These are phyloP conservation scores for Mionectes macconnelli DNA, from an alignment of 2,113 vertebrate species.

Conservation along the genomic window DNA sequence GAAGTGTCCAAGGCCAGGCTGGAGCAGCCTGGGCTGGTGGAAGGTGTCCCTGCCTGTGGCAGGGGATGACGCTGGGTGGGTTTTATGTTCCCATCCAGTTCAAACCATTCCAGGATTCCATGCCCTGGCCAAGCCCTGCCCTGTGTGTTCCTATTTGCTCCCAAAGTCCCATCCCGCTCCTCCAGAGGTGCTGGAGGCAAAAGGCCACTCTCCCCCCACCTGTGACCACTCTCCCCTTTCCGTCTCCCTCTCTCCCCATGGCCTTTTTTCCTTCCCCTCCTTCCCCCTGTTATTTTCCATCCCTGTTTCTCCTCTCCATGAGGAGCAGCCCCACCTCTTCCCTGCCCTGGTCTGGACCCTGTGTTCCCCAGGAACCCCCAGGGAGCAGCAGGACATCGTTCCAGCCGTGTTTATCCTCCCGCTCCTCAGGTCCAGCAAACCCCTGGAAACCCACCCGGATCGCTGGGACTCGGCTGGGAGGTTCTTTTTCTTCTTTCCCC, in stretches of 20 bases:
- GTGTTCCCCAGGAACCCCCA: not conserved
- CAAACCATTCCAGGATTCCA: not conserved
- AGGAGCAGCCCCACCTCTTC: constrained; percentile 37
- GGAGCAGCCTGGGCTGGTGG: not conserved
- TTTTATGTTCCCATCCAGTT: not conserved
- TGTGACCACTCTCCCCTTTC: not conserved
- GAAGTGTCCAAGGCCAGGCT: not conserved
- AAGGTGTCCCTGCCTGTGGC: not conserved
- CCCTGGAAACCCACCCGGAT: constrained; percentile 66
- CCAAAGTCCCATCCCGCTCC: rapidly evolving
- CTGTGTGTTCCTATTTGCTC: not conserved
- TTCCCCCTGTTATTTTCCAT: not conserved
- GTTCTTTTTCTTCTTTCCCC: not conserved
- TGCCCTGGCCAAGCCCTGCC: not conserved
- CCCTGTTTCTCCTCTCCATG: not conserved
- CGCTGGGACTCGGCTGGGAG: constrained; percentile 59
- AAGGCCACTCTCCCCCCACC: rapidly evolving
- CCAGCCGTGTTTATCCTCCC: constrained; percentile 62
- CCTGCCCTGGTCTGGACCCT: not conserved
- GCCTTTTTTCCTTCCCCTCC: not conserved
- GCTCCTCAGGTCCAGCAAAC: constrained; percentile 70
- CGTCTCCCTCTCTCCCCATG: not conserved
- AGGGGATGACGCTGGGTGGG: too few species aligned
- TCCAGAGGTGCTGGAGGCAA: not conserved
- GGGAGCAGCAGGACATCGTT: constrained; percentile 67